Percentiles rank a stretch among this genome's conserved stretches.
Conservation (phyloP, 2,888 invertebrate species). For the Epsilonema sp. region DNA sequence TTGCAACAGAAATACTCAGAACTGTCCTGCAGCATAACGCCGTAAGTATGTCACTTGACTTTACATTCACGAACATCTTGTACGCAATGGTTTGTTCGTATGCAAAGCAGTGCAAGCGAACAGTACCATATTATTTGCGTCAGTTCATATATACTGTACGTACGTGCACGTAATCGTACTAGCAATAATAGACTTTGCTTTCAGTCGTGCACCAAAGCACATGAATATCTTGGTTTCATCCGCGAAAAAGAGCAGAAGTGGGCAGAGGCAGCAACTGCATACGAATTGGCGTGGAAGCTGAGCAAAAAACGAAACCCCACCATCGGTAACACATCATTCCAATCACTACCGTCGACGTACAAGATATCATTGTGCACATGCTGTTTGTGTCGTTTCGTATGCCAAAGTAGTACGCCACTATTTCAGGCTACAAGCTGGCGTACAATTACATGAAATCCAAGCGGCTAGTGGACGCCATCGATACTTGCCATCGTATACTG, state of each 20-base stretch:
- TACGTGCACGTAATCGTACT: not conserved
- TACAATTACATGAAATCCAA: constrained; percentile 75
- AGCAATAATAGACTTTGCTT: constrained; percentile 8
- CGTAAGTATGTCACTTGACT: constrained; percentile 24
- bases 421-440: constrained; percentile 60
- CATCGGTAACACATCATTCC: too few relatives aligned
- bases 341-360: too few relatives aligned
- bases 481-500: constrained; percentile 50
- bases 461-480: constrained; percentile 68
- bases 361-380: too few relatives aligned
- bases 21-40: constrained; percentile 35
- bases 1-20: constrained; percentile 57
- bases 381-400: constrained; percentile 1
- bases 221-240: constrained; percentile 64
- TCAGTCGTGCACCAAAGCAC: constrained; percentile 65
- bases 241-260: constrained; percentile 79
- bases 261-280: constrained; percentile 58
- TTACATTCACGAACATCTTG: too few relatives aligned
- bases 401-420: not conserved
- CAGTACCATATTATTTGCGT: not conserved
- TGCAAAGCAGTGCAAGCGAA: not conserved
- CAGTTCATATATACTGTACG: not conserved
- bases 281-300: constrained; percentile 64
- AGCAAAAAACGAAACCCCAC: constrained; percentile 59
- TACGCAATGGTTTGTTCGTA: too few relatives aligned